Percentiles rank a stretch among this genome's conserved stretches.
Conservation (phyloP, 1,140 invertebrate genomes). For the Hesperophylax magnus region DNA sequence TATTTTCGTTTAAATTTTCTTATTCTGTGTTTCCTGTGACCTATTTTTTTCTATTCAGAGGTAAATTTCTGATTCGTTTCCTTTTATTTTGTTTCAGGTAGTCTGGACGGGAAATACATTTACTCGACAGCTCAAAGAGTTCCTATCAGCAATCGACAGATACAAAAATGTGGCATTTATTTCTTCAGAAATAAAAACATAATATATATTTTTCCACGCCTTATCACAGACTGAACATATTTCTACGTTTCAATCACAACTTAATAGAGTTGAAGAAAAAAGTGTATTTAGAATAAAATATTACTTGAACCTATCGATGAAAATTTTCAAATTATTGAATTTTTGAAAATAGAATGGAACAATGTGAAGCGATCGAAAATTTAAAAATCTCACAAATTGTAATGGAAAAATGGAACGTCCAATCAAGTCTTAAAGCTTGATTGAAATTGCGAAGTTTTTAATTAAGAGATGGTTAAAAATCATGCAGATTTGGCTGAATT, state of each 20-base stretch:
- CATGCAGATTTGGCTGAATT: not conserved
- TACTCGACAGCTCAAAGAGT: slow-evolving; percentile 6
- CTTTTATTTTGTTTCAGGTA: slow-evolving; percentile 21
- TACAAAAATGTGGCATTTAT: slow-evolving; percentile 7
- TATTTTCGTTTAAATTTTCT: not conserved
- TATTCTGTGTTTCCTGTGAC: not conserved
- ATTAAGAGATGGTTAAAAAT: not conserved
- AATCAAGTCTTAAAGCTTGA: not conserved
- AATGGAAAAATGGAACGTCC: no score
- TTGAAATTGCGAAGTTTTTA: not conserved
- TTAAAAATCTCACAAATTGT: no score
- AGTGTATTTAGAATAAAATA: not conserved
- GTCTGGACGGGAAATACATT: not conserved
- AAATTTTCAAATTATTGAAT: not conserved
- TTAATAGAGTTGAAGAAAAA: not conserved
- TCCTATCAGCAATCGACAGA: not conserved
- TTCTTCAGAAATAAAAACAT: not conserved
- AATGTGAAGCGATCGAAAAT: no score
- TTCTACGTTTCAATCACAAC: not conserved
- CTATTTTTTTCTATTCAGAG: not conserved
- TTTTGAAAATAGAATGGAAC: no score
- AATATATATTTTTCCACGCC: not conserved
- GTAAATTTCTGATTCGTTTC: slow-evolving; percentile 2
- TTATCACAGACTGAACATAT: not conserved
- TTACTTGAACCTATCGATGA: not conserved